These are phyloP conservation scores for Hypsopygia costalis DNA, from an alignment of 2,888 invertebrate species.

Conservation along the genomic window DNA sequence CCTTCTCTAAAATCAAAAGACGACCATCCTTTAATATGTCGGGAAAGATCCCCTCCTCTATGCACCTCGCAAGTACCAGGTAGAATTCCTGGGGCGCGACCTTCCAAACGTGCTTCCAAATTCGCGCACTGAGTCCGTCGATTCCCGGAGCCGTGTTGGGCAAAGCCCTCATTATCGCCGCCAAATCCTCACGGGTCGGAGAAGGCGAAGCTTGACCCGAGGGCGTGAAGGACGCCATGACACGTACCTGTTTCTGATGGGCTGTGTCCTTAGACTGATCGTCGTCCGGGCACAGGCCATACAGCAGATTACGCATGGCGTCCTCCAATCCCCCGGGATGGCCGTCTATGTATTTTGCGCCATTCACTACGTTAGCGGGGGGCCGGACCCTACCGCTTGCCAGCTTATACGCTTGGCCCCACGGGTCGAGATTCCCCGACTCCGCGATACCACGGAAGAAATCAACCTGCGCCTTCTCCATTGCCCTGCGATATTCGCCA, in stretches of 20 bases:
- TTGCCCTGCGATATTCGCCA: background rate
- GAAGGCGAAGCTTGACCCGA: constrained; percentile 17
- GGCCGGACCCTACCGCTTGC: background rate
- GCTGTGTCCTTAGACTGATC: constrained; percentile 10
- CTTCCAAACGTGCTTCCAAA: constrained; percentile 20
- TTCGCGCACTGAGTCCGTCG: constrained; percentile 25
- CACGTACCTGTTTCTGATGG: constrained; percentile 22
- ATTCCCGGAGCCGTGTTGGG: constrained; percentile 31
- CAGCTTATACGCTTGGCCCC: background rate
- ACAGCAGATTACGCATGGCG: constrained; percentile 18
- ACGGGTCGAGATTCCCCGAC: constrained; percentile 11
- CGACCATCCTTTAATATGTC: no score
- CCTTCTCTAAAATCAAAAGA: no score
- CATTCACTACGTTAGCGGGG: background rate
- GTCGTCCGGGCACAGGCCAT: constrained; percentile 30
- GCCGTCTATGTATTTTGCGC: background rate
- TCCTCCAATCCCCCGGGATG: constrained; percentile 8
- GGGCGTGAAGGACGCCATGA: constrained; percentile 18
- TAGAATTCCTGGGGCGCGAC: constrained; percentile 24
- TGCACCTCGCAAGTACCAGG: no score
- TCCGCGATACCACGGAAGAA: background rate
- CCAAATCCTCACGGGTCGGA: constrained; percentile 6
- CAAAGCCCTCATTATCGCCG: constrained; percentile 16
- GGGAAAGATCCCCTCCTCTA: no score
- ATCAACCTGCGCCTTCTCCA: background rate